A percentile compares a stretch with the other conserved stretches of the same genome.
These are phyloP conservation scores for Madoqua kirkii DNA, from an alignment of 2,113 vertebrate species.

Conservation along the genomic window DNA sequence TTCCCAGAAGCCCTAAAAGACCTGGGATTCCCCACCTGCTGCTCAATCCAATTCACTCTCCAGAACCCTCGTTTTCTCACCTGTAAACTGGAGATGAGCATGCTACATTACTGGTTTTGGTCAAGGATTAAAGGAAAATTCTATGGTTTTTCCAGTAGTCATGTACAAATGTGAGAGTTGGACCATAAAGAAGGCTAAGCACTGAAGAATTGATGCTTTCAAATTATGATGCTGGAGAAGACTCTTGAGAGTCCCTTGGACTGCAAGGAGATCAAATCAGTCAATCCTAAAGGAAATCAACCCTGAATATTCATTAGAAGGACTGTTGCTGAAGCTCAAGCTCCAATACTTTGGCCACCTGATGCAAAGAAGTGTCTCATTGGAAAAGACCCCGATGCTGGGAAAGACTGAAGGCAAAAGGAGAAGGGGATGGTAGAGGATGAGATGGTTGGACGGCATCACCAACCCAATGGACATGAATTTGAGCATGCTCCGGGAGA, in stretches of 20 bases:
- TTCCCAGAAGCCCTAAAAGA: not conserved
- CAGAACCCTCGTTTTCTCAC: not conserved
- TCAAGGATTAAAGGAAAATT: not conserved
- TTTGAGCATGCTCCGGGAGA: not conserved
- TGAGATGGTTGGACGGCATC: not conserved
- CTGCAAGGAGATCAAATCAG: not conserved
- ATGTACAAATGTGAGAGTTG: not conserved
- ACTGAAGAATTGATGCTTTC: not conserved
- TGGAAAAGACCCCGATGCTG: not conserved
- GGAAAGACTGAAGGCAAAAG: not conserved
- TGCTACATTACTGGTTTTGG: not conserved
- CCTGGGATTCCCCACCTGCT: fast-evolving
- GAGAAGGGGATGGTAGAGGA: not conserved
- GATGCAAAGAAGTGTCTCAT: not conserved
- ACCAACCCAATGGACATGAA: not conserved
- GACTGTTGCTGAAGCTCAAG: not conserved
- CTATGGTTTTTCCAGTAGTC: not conserved
- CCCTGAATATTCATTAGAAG: not conserved
- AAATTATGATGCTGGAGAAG: not conserved
- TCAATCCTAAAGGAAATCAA: not conserved
- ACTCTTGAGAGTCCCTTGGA: not conserved
- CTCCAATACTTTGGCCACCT: not conserved
- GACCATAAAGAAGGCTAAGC: not conserved
- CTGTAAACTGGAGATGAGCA: not conserved
- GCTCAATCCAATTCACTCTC: not conserved